A percentile compares a stretch with the other conserved stretches of the same genome.
phyloP scores from a whole-genome alignment of 2,797 vertebrate species.

The Botia kubotai region DNA sequence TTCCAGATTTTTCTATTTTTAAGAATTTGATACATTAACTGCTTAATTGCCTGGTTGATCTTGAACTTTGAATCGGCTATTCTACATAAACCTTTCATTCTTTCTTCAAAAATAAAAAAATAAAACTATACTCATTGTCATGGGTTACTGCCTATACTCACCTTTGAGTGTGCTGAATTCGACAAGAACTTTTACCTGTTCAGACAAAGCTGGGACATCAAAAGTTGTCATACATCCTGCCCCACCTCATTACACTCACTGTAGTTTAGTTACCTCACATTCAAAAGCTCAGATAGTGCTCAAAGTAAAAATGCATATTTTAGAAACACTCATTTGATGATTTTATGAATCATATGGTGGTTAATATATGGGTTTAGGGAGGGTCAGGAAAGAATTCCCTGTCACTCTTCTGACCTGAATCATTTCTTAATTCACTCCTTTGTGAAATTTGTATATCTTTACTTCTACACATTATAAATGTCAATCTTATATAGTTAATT shows the following conservation, averaged over 20 bases:
- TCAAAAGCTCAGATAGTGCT: too few relatives aligned
- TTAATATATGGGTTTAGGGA: not conserved
- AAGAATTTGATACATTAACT: not conserved
- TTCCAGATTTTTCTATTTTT: not conserved
- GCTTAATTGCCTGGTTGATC: not conserved
- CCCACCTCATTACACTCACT: slow-evolving; percentile 35
- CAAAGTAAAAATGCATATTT: not conserved
- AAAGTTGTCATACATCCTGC: slow-evolving; percentile 40
- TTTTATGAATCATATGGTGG: too few relatives aligned
- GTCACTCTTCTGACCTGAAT: too few relatives aligned
- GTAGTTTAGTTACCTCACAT: not conserved
- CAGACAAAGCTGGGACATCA: slow-evolving; percentile 32
- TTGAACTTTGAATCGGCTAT: not conserved
- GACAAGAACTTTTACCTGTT: slow-evolving; percentile 33
- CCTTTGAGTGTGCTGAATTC: not conserved
- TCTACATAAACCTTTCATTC: not conserved
- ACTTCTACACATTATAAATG: too few relatives aligned
- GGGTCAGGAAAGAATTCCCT: too few relatives aligned
- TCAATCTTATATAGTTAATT: too few relatives aligned
- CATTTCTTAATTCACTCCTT: not conserved
- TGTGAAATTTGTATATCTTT: not conserved
- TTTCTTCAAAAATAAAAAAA: not conserved
- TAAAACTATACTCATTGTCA: not conserved
- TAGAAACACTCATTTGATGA: too few relatives aligned
- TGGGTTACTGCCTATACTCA: not conserved